Evolutionary conservation across 1,140 invertebrate species (phyloP), one percentile per base, ranked within the genome.

Genomic region (Hestina assimilis): DNA sequence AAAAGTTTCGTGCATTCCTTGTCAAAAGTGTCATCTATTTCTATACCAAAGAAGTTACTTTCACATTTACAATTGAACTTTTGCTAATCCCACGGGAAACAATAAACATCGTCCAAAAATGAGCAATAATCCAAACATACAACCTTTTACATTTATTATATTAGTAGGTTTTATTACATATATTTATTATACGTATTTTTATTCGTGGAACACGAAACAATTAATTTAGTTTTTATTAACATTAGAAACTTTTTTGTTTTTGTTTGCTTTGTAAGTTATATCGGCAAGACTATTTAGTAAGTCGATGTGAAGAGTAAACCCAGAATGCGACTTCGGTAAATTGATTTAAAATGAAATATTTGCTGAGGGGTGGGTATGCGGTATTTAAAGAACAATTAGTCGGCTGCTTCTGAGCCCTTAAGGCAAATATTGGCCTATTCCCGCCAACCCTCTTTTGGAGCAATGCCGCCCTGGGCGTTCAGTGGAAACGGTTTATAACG

Each of bases 331-430:
- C 66, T 66, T 68, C 68, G 69, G 75, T 79, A 83, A 83, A 84
- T 84, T 77, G 76, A 76, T 81, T 82, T 81, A 60, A 65, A n/a
- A n/a, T n/a, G 72, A 78, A 75, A 73, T 87, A 74, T 87, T 84
- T 84, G 70, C 59, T 40, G 54, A 75, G 79, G 80, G 76, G 75
- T 79, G 67, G 69, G 78, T 63, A 59, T 59, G 68, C 67, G 74
- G 76, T 87, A 87, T 87, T 87, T 87, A 87, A 83, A 87, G 79
- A 83, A 80, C 83, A 87, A 87, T 87, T 87, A 87, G 83, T 83
- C 75, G 76, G 76, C 71, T 79, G 78, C 83, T 83, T 80, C 72
- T 72, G 78, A 79, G 75, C 79, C 83, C 79, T 82, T 63, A 70
- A 71, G 76, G 62, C 75, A 84, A 87, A 84, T 83, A 84, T 87